These are phyloP conservation scores for Aphidius colemani DNA, from an alignment of 2,888 invertebrate species.

Conservation along the genomic window DNA sequence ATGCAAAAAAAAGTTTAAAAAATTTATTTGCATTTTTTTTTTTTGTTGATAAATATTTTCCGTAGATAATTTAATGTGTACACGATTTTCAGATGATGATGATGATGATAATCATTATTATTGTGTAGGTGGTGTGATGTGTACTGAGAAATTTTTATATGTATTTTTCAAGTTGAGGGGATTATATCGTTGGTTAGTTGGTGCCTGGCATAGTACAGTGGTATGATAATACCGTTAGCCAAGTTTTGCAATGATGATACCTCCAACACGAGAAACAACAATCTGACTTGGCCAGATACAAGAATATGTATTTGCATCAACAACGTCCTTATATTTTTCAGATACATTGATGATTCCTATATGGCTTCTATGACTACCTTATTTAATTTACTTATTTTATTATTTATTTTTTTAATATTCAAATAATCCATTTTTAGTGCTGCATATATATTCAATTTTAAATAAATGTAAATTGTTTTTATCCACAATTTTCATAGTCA, in stretches of 20 bases:
- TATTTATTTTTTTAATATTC: not conserved
- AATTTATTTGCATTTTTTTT: too few relatives aligned
- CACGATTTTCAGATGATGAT: too few relatives aligned
- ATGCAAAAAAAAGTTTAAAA: not conserved
- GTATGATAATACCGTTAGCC: constrained; percentile 7
- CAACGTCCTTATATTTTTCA: too few relatives aligned
- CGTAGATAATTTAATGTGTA: too few relatives aligned
- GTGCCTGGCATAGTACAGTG: too few relatives aligned
- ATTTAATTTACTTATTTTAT: not conserved
- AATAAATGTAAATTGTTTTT: constrained; percentile 6
- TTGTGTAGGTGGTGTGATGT: not conserved
- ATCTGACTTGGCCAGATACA: not conserved
- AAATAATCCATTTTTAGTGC: not conserved
- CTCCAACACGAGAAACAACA: not conserved
- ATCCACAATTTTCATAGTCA: not conserved
- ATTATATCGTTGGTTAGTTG: constrained; percentile 17
- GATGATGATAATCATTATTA: too few relatives aligned
- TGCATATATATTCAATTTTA: not conserved
- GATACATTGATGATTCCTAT: too few relatives aligned
- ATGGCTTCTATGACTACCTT: not conserved
- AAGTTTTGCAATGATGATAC: not conserved
- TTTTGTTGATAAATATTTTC: too few relatives aligned
- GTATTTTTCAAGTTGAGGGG: not conserved
- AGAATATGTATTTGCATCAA: too few relatives aligned
- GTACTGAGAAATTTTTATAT: not conserved